A percentile compares a stretch with the other conserved stretches of the same genome.
Evolutionary conservation across 2,888 invertebrate genomes (phyloP).

Genomic region (Agrochola litura): DNA sequence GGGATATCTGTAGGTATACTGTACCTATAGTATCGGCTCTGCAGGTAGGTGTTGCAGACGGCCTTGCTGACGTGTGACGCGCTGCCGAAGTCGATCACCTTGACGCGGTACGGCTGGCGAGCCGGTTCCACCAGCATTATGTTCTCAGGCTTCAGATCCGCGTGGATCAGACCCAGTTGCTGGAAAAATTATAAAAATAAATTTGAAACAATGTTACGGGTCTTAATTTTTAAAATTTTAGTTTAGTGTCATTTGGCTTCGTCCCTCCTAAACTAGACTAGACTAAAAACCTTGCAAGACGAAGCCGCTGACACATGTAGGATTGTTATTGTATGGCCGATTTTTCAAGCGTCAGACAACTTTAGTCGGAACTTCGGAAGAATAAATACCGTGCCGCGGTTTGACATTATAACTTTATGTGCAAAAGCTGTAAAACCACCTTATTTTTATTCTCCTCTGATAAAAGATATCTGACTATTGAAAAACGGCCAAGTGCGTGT

Average conservation of each 20-base stretch:
- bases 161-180: constrained; percentile 99
- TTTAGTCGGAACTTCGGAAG: not conserved
- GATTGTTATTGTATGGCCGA: not conserved
- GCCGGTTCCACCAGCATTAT: constrained; percentile 99
- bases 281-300: not conserved
- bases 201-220: not conserved
- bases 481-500: no score
- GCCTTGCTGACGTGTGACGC: constrained; percentile 99
- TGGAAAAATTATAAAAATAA: constrained; percentile 78
- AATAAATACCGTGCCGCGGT: not conserved
- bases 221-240: not conserved
- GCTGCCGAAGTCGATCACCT: constrained; percentile 99
- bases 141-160: constrained; percentile 99
- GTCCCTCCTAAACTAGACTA: no score
- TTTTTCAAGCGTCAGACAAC: not conserved
- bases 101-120: constrained; percentile 99
- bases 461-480: not conserved
- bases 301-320: not conserved
- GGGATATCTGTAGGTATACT: not conserved
- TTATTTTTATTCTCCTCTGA: not conserved
- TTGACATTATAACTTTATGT: not conserved
- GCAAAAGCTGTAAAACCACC: not conserved
- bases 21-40: constrained; percentile 97
- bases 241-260: no score
- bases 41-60: constrained; percentile 99